Evolutionary conservation across 2,113 vertebrate genomes (phyloP), one percentile per base, ranked within the genome.

Genomic region (Isurus oxyrinchus): DNA sequence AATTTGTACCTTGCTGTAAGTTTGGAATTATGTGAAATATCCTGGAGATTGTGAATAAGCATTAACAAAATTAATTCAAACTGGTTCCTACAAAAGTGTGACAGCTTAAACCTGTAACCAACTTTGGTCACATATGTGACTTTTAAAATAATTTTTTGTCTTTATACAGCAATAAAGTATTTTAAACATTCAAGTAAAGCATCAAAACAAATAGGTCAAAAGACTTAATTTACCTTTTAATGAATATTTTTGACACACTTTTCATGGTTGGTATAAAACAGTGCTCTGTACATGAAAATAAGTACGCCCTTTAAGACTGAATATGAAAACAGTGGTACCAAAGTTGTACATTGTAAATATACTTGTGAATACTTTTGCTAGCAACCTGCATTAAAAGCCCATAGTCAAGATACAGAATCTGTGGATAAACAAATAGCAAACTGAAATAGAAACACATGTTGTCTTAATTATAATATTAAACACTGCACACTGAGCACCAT

Each of bases 181-280:
- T 35, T 27, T 13, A 27, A 55, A 55, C 76, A 69, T 95, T 27
- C 44, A 72, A 95, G 49, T 35, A 72, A 16, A 55, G n/a, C n/a
- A 95, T 69, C 40, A 72, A 49, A 95, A 53, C 5, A 95, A 72
- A 35, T 53, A 72, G 49, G 25, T 95, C 23, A 72, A 76, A 95
- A 95, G 94, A 72, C 66, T 95, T 95, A 95, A 95, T 95, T 95
- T 72, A 69, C n/a, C 66, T 72, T 95, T 95, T 95, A 95, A 95
- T 95, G 94, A 72, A 95, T 95, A 69, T 55, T 95, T 95, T 72
- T 95, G 66, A 95, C 94, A 94, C 63, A 67, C 27, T 55, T 72
- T 25, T 95, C 94, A 53, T 95, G 69, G 67, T 27, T 95, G 94
- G 67, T 95, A 95, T 95, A 95, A 95, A 95, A 95, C 94, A 69